These are phyloP conservation scores for Pollenia griseotomentosa DNA, from an alignment of 2,888 invertebrate species.

Conservation along the genomic window DNA sequence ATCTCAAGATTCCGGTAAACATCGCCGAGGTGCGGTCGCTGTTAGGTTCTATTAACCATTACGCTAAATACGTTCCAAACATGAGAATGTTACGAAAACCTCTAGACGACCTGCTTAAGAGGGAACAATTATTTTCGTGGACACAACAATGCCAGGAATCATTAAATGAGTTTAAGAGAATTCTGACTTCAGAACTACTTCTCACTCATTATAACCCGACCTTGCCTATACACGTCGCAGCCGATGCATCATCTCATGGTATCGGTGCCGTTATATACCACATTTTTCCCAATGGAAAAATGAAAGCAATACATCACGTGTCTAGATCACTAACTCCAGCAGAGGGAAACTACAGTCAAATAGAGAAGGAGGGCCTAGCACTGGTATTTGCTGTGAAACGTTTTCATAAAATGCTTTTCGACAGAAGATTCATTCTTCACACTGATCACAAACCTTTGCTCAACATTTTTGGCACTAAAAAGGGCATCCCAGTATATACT, in stretches of 20 bases:
- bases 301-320: slow-evolving; percentile 28
- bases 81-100: slow-evolving; percentile 33
- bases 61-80: too few relatives aligned
- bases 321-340: too few relatives aligned
- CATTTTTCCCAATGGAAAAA: not conserved
- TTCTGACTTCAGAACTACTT: slow-evolving; percentile 24
- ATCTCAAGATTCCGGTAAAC: too few relatives aligned
- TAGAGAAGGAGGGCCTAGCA: too few relatives aligned
- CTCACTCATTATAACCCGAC: slow-evolving; percentile 28
- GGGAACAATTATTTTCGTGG: slow-evolving; percentile 21
- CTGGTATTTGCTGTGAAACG: not conserved
- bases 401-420: slow-evolving; percentile 64
- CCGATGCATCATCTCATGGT: too few relatives aligned
- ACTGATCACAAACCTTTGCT: slow-evolving; percentile 82
- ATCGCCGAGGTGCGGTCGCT: too few relatives aligned
- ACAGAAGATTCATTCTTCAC: slow-evolving; percentile 56
- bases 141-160: slow-evolving; percentile 18
- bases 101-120: slow-evolving; percentile 50
- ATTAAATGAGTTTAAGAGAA: slow-evolving; percentile 33
- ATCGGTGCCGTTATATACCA: too few relatives aligned
- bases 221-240: too few relatives aligned
- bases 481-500: slow-evolving; percentile 74
- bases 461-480: slow-evolving; percentile 78
- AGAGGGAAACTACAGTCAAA: too few relatives aligned
- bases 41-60: too few relatives aligned